Base-by-base conservation (phyloP, 2,113 vertebrate species). In the Plotosus lineatus region DNA sequence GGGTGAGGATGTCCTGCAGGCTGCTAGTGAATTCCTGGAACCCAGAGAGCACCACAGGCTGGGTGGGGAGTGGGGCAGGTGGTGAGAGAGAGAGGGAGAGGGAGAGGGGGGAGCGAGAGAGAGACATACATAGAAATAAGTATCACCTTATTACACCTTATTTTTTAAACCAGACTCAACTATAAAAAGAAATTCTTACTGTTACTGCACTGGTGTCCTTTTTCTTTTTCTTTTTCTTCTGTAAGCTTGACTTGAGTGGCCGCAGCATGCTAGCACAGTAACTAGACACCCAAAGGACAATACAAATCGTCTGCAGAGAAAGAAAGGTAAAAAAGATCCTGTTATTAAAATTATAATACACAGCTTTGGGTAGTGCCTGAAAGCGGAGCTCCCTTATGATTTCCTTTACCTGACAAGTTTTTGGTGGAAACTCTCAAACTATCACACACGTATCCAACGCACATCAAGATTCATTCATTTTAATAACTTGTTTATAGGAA, bases 201-300 rank as follows among this genome's bases (percentile, higher is more conserved):
- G 92, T 91, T 63, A 92, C 86, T 46, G 93, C 84, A 88, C 89
- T 94, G 58, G 89, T 89, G 73, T 99, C 98, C 94, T 99, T 99
- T 94, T 97, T 99, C 93, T 99, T 99, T 91, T 98, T 99, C 87
- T 98, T 99, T 93, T 97, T 98, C 90, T 98, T 99, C 84, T 99
- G 98, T 91, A 98, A 91, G 92, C 94, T 98, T 71, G 95, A 94
- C 91, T 97, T 98, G 60, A 97, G 95, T 11, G 98, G 97, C 86
- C 95, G 92, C 10, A 99, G 93, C 85, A 97, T 90, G 58, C 92
- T 92, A 80, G 94, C 95, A 87, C 95, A 97, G 91, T 96, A 96
- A 90, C 93, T 93, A 0, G 94, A 95, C 78, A 96, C 93, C 97
- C 96, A 99, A 72, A 95, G 90, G 78, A 94, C 90, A 78, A 99